Conservation (phyloP, 2,888 invertebrate genomes). For the Melikaiella ostensackeni region DNA sequence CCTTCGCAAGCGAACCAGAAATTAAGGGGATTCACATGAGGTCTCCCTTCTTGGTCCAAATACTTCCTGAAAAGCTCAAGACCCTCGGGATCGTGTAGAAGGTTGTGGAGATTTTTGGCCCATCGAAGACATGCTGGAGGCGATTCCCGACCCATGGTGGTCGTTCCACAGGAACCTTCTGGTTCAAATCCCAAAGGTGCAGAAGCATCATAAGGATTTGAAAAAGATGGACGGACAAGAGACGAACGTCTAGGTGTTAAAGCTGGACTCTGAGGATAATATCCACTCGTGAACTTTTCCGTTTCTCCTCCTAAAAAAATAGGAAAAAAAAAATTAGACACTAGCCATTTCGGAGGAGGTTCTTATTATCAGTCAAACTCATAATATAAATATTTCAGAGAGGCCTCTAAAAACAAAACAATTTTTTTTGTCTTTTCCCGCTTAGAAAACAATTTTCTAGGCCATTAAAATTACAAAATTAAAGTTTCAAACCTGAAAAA, state of each 20-base stretch:
- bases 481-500: no score
- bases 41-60: conserved; percentile 87
- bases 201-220: conserved; percentile 72
- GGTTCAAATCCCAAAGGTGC: conserved; percentile 81
- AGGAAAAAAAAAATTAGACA: no score
- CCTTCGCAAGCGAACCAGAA: conserved; percentile 98
- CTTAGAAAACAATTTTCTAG: no score
- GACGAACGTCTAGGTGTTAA: conserved; percentile 77
- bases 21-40: conserved; percentile 89
- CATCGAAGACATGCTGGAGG: conserved; percentile 90
- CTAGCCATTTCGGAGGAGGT: no score
- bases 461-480: no score
- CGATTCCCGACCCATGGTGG: conserved; percentile 74
- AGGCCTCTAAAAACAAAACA: no score
- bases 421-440: no score
- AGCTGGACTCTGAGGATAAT: conserved; percentile 70
- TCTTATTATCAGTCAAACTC: no score
- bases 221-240: conserved; percentile 66
- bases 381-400: no score
- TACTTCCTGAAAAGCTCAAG: conserved; percentile 91
- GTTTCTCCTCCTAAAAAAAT: conserved; percentile 73
- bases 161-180: conserved; percentile 79
- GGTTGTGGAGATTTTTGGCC: conserved; percentile 90
- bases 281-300: conserved; percentile 61
- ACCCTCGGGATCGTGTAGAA: conserved; percentile 93